Base-by-base conservation (phyloP, 2,888 invertebrate genomes). In the Ophion obscuratus region DNA sequence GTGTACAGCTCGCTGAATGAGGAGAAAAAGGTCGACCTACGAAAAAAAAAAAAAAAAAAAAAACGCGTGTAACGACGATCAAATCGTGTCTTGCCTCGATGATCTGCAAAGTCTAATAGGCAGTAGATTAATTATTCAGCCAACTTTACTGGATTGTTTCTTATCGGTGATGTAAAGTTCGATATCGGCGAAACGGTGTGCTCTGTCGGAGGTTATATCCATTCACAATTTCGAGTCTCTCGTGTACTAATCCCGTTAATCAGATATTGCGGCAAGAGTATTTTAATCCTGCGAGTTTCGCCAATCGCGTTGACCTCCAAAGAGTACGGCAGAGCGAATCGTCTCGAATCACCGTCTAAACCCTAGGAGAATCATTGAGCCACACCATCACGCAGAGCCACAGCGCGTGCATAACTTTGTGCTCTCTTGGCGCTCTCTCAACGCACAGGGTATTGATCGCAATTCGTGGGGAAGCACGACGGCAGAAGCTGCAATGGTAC, bases 401-500 rank as follows among this genome's bases (percentile, higher is more conserved):
- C 59, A 75, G 73, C 90, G 90, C 89, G 90, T 92, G 91, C 92
- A 92, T 92, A 92, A 93, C 92, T 93, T 91, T 83, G 91, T 91
- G 91, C 91, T 91, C 91, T 91, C 90, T 91, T 91, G 91, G 90
- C 90, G n/a, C 61, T 91, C 90, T 89, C 88, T 81, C 27, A 20
- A 70, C 81, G 79, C 83, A 81, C 73, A 84, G 88, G 89, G 92
- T 93, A 93, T 93, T 93, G 93, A 93, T 93, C 93, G 93, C 90
- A 87, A 90, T 91, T 90, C 90, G 86, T 83, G 68, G 86, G 88
- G 81, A 86, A 83, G 83, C 86, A 81, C 82, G 79, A 78, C 75
- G 85, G 85, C 83, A 83, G 83, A 88, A 75, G 81, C 83, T 84
- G 85, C 87, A 75, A 80, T 67, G 83, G 85, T 78, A 78, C 68